phyloP scores from a whole-genome alignment of 1,140 invertebrate species.

The Teleopsis dalmanni region DNA sequence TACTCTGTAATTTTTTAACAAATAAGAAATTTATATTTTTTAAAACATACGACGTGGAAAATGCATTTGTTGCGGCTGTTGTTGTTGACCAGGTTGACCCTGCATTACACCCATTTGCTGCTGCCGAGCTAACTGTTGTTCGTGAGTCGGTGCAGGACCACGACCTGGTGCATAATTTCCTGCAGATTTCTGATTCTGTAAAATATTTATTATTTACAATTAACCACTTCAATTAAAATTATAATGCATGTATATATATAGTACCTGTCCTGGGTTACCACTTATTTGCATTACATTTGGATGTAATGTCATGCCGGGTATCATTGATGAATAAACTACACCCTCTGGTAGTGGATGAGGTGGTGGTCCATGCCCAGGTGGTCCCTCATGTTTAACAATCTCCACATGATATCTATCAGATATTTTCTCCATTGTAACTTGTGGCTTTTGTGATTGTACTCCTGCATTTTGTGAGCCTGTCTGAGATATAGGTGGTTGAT shows the following conservation, averaged over 20 bases:
- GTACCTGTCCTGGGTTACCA: slow-evolving; percentile 28
- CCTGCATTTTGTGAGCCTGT: slow-evolving; percentile 19
- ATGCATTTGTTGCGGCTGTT: slow-evolving; percentile 33
- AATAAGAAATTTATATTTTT: slow-evolving; percentile 7
- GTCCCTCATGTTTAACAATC: slow-evolving; percentile 32
- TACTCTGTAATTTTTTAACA: neutral
- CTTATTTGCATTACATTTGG: slow-evolving; percentile 38
- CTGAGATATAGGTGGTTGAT: slow-evolving; percentile 37
- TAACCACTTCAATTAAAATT: no score
- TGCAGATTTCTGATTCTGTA: slow-evolving; percentile 32
- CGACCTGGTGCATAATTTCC: slow-evolving; percentile 34
- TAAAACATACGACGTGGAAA: slow-evolving; percentile 32
- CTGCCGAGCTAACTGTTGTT: slow-evolving; percentile 30
- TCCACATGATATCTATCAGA: slow-evolving; percentile 37
- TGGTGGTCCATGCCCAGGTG: slow-evolving; percentile 20
- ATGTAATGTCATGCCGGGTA: slow-evolving; percentile 32
- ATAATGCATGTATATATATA: neutral
- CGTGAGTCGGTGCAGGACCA: slow-evolving; percentile 20
- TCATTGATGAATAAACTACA: slow-evolving; percentile 32
- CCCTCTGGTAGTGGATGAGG: slow-evolving; percentile 18
- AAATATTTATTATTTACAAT: neutral
- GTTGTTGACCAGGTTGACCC: slow-evolving; percentile 25
- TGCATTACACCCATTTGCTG: slow-evolving; percentile 29
- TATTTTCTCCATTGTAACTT: slow-evolving; percentile 42
- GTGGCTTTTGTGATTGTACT: slow-evolving; percentile 31